Conservation (phyloP, 1,140 invertebrate species). For the Diplogasteroides magnus region DNA sequence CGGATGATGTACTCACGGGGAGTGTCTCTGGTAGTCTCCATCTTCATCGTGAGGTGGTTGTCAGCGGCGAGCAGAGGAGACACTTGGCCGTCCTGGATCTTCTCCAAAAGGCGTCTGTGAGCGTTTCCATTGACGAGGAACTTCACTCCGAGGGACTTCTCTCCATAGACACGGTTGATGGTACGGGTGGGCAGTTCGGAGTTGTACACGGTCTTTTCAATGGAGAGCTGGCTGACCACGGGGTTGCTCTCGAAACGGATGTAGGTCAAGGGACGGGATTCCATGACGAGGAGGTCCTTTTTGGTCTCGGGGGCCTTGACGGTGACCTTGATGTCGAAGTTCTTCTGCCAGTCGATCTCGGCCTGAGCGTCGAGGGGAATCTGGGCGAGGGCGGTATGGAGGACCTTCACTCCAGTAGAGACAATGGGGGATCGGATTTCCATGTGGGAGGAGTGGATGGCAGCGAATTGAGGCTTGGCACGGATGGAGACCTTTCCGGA, state of each 20-base stretch:
- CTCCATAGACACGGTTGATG: constrained; percentile 18
- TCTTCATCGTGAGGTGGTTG: constrained; percentile 21
- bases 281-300: constrained; percentile 23
- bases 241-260: constrained; percentile 14
- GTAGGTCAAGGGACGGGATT: constrained; percentile 36
- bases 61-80: constrained; percentile 12
- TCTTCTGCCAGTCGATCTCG: constrained; percentile 19
- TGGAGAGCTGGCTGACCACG: constrained; percentile 9
- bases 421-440: constrained; percentile 30
- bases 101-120: constrained; percentile 8
- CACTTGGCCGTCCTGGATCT: neutral
- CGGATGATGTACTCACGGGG: constrained; percentile 20
- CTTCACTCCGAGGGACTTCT: constrained; percentile 15
- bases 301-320: constrained; percentile 31
- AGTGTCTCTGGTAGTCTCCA: constrained; percentile 18
- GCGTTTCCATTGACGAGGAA: constrained; percentile 13
- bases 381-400: constrained; percentile 30
- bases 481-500: constrained; percentile 24
- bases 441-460: constrained; percentile 27
- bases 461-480: constrained; percentile 21
- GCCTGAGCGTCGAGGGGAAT: constrained; percentile 36
- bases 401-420: constrained; percentile 32
- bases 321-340: constrained; percentile 30
- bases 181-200: constrained; percentile 8
- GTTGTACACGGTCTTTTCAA: constrained; percentile 22